Percentiles rank a stretch among this genome's conserved stretches.
Conservation (phyloP, 2,797 vertebrate genomes). For the Peromyscus melanophrys region DNA sequence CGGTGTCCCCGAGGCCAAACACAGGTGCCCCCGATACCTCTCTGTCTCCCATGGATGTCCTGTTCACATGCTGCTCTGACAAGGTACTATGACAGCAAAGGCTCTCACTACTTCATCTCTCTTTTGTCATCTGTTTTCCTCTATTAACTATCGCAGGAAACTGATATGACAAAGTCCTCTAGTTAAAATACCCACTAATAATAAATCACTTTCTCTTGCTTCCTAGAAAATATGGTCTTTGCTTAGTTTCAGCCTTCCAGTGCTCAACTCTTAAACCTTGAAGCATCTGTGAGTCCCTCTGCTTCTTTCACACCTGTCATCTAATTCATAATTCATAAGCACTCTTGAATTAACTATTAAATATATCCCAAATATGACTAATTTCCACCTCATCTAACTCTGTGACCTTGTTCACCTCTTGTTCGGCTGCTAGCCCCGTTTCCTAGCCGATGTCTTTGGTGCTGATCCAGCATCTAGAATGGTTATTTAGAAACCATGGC, state of each 20-base stretch:
- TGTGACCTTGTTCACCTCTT: background rate
- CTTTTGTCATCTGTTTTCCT: background rate
- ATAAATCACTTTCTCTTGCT: background rate
- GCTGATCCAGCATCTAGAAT: background rate
- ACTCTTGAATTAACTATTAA: constrained; percentile 10
- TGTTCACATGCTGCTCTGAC: background rate
- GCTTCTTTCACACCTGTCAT: background rate
- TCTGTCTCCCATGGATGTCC: background rate
- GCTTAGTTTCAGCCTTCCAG: background rate
- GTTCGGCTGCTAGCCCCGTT: background rate
- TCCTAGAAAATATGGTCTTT: background rate
- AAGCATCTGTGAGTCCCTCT: background rate
- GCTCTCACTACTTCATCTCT: background rate
- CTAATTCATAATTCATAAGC: constrained; percentile 8
- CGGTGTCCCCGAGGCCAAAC: background rate
- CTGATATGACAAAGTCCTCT: background rate
- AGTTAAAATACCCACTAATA: background rate
- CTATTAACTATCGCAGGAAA: background rate
- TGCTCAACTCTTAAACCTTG: background rate
- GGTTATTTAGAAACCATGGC: background rate
- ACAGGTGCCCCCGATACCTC: background rate
- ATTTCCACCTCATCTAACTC: background rate
- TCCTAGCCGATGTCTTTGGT: background rate
- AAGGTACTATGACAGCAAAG: background rate
- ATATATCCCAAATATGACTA: background rate